Evolutionary conservation across 1,140 invertebrate genomes (phyloP).

Genomic region (Drosophila bifasciata): DNA sequence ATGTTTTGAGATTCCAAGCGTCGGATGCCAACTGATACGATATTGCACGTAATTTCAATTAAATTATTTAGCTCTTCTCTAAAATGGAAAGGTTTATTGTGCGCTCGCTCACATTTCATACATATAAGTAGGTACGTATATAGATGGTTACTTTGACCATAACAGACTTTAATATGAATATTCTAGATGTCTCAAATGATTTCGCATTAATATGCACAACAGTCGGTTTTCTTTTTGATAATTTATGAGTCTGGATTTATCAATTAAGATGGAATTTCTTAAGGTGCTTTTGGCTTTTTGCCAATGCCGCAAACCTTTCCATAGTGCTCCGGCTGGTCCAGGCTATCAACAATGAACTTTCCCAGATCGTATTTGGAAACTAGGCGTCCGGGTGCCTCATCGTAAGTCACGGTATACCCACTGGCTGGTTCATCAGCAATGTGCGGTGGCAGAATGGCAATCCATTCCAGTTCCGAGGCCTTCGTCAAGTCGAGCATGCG

Average conservation of each 20-base stretch:
- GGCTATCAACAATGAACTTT: slow-evolving; percentile 89
- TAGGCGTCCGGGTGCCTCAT: slow-evolving; percentile 87
- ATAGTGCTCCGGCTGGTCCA: slow-evolving; percentile 88
- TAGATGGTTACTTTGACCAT: slow-evolving; percentile 24
- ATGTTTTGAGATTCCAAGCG: slow-evolving; percentile 61
- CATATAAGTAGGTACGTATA: slow-evolving; percentile 11
- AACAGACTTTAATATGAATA: slow-evolving; percentile 41
- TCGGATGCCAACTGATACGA: slow-evolving; percentile 51
- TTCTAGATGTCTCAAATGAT: slow-evolving; percentile 43
- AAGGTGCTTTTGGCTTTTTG: slow-evolving; percentile 73
- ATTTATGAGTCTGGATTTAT: not conserved
- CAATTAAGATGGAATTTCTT: not conserved
- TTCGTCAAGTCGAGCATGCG: slow-evolving; percentile 90
- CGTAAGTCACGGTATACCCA: slow-evolving; percentile 73
- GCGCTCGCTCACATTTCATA: slow-evolving; percentile 37
- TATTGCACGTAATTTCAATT: slow-evolving; percentile 64
- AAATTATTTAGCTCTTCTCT: slow-evolving; percentile 42
- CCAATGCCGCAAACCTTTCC: slow-evolving; percentile 88
- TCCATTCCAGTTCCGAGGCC: slow-evolving; percentile 88
- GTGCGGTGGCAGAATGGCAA: slow-evolving; percentile 92
- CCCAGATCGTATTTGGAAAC: slow-evolving; percentile 91
- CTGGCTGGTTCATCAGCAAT: slow-evolving; percentile 86
- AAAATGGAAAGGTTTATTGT: slow-evolving; percentile 73
- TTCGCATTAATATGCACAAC: slow-evolving; percentile 44
- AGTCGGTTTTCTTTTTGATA: not conserved